phyloP scores from a whole-genome alignment of 2,888 invertebrate genomes.

The Yponomeuta evonymella region DNA sequence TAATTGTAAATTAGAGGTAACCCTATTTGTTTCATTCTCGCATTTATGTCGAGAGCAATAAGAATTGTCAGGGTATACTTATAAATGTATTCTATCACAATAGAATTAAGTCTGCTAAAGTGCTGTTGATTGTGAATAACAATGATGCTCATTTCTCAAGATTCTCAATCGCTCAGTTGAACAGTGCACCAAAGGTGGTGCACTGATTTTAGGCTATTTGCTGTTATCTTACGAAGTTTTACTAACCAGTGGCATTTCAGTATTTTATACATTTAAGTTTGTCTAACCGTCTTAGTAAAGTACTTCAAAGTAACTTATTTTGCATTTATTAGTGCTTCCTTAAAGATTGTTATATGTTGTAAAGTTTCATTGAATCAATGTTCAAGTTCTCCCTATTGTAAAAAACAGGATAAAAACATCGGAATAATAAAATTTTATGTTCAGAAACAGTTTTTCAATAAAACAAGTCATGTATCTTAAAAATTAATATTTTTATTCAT shows the following conservation, averaged over 20 bases:
- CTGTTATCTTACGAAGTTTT: not conserved
- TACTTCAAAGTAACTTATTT: not conserved
- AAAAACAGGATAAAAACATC: not conserved
- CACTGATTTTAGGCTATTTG: not conserved
- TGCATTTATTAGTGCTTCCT: not conserved
- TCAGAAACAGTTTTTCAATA: not conserved
- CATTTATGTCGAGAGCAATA: too few species aligned
- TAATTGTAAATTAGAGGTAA: too few species aligned
- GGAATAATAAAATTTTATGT: not conserved
- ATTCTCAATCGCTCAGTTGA: too few species aligned
- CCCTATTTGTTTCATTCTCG: too few species aligned
- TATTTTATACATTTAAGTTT: not conserved
- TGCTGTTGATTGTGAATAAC: too few species aligned
- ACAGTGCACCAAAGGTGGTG: not conserved
- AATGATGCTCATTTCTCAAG: too few species aligned
- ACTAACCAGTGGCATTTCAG: not conserved
- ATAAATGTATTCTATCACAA: too few species aligned
- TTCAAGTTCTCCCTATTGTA: not conserved
- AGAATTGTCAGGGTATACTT: too few species aligned
- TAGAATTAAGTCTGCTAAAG: too few species aligned
- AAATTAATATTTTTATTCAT: conserved; percentile 5
- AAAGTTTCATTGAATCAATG: not conserved
- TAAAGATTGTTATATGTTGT: not conserved
- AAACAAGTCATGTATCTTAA: not conserved
- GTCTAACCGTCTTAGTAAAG: not conserved